Conservation (phyloP, 1,140 invertebrate species). For the Drosophila ananassae region DNA sequence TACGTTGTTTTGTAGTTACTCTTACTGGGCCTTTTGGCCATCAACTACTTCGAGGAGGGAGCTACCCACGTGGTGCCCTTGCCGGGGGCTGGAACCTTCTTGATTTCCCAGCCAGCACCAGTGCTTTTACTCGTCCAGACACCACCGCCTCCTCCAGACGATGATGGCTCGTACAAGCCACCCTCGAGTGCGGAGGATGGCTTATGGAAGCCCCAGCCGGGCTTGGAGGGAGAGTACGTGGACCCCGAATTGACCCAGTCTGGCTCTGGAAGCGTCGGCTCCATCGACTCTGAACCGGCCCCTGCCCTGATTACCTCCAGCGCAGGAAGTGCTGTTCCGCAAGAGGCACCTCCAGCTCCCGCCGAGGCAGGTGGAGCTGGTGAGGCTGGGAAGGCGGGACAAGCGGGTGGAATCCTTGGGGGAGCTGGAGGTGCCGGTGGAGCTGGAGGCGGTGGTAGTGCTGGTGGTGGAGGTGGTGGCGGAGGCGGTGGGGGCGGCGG, state of each 20-base stretch:
- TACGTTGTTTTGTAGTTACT: slow-evolving; percentile 18
- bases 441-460: slow-evolving; percentile 44
- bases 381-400: slow-evolving; percentile 41
- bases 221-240: slow-evolving; percentile 54
- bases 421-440: slow-evolving; percentile 57
- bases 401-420: slow-evolving; percentile 44
- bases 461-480: slow-evolving; percentile 61
- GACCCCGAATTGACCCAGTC: slow-evolving; percentile 27
- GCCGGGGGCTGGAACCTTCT: slow-evolving; percentile 47
- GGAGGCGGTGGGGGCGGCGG: slow-evolving; percentile 67
- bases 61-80: slow-evolving; percentile 43
- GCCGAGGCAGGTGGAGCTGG: slow-evolving; percentile 45
- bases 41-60: slow-evolving; percentile 15
- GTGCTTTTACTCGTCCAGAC: slow-evolving; percentile 50
- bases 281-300: slow-evolving; percentile 11
- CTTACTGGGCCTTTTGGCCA: slow-evolving; percentile 42
- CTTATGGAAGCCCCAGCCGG: slow-evolving; percentile 55
- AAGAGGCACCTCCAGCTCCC: slow-evolving; percentile 11
- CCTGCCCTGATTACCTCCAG: neutral
- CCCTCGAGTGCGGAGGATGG: slow-evolving; percentile 49
- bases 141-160: slow-evolving; percentile 39
- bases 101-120: slow-evolving; percentile 36
- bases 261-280: slow-evolving; percentile 29
- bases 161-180: slow-evolving; percentile 72
- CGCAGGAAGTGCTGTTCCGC: neutral